Evolutionary conservation across 1,140 invertebrate species (phyloP), one percentile per base, ranked within the genome.

Genomic region (Cyclina sinensis): DNA sequence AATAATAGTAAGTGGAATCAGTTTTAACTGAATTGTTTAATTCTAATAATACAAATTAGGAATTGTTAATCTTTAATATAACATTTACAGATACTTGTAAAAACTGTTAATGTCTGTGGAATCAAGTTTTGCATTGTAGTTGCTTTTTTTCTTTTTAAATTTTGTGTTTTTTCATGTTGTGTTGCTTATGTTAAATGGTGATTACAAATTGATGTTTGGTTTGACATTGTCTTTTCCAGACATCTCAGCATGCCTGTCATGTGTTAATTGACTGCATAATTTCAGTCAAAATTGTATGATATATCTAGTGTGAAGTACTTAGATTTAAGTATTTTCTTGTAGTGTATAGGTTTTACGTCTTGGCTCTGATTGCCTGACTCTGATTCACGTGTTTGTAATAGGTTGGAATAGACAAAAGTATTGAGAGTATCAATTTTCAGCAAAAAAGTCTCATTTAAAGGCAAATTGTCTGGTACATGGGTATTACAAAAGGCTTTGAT

Each of bases 251-350:
- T 62, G 18, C 24, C 4, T 62, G 27, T 62, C 57, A 62, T 27
- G n/a, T 62, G 57, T 62, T n/a, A 62, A 62, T 62, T 5, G 57
- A 62, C 57, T 62, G 57, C 24, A 62, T 62, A 62, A 62, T 62
- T 4, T 62, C 57, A 62, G 57, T n/a, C 57, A 62, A 27, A 62
- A 62, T 27, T 62, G 57, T 5, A 18, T 62, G 57, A 62, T 27
- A 27, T 62, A 62, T 62, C 57, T 62, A 24, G 27, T 7, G 24
- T 21, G 27, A 62, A 62, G n/a, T 27, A 27, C 7, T 62, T 62
- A 27, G 57, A 62, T 62, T 62, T 4, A 24, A 27, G 1, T 62
- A 27, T 62, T 62, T n/a, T 24, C 57, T 27, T 62, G 27, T 62
- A 62, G 4, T 1, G 27, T 62, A 62, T 62, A 62, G 57, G 57